Conservation (phyloP, 2,888 invertebrate genomes). For the Rutpela maculata region DNA sequence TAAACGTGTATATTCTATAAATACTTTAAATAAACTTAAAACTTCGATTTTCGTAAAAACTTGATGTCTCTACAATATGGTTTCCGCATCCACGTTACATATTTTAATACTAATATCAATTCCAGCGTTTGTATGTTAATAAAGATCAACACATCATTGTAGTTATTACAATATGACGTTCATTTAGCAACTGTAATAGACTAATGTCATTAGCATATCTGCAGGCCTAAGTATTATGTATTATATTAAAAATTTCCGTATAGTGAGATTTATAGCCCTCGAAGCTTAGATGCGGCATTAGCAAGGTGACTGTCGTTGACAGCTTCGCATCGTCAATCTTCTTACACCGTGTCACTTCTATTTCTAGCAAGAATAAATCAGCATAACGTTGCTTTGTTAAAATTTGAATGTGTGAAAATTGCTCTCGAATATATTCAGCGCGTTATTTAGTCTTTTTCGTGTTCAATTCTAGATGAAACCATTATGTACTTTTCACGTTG, state of each 20-base stretch:
- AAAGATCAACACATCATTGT: background rate
- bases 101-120: too few species aligned
- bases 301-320: slow-evolving; percentile 39
- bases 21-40: too few species aligned
- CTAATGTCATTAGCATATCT: slow-evolving; percentile 14
- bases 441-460: slow-evolving; percentile 9
- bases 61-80: too few species aligned
- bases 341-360: slow-evolving; percentile 40
- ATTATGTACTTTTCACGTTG: background rate
- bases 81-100: too few species aligned
- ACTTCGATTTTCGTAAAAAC: too few species aligned
- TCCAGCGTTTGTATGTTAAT: background rate
- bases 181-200: background rate
- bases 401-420: slow-evolving; percentile 29
- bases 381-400: slow-evolving; percentile 37
- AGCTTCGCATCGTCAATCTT: slow-evolving; percentile 42
- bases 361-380: slow-evolving; percentile 39
- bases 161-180: background rate
- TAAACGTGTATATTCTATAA: too few species aligned
- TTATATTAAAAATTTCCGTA: slow-evolving; percentile 11
- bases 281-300: slow-evolving; percentile 31
- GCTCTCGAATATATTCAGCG: background rate
- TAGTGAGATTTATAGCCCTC: slow-evolving; percentile 21
- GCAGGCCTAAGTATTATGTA: slow-evolving; percentile 12
- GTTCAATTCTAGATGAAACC: background rate